Conservation (phyloP, 2,888 invertebrate species). For the Monopis laevigella region DNA sequence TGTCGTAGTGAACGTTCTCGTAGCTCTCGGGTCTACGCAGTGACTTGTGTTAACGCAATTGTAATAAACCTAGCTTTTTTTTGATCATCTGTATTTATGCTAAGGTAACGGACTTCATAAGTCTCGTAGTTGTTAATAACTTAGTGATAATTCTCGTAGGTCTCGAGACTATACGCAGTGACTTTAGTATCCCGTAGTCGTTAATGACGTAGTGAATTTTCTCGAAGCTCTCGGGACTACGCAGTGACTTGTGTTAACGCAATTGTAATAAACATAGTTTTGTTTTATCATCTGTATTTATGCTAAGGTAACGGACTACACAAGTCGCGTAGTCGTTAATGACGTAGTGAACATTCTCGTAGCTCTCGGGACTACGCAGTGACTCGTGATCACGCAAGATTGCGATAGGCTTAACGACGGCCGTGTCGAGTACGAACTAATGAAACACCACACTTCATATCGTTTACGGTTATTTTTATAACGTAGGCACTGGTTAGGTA, state of each 20-base stretch:
- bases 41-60: too few species aligned
- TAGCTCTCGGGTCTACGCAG: too few species aligned
- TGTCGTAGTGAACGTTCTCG: too few species aligned
- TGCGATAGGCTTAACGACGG: constrained; percentile 1
- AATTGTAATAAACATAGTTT: background rate
- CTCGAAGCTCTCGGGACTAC: background rate
- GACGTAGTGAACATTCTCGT: constrained; percentile 1
- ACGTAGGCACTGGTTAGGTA: background rate
- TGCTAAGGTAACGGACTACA: background rate
- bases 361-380: background rate
- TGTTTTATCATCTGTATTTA: background rate
- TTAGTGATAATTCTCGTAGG: too few species aligned
- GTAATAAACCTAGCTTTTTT: too few species aligned
- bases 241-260: background rate
- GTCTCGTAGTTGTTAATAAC: too few species aligned
- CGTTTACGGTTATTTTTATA: background rate
- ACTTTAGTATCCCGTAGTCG: too few species aligned
- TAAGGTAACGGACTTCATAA: too few species aligned
- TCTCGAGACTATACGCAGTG: too few species aligned
- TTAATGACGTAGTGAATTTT: too few species aligned
- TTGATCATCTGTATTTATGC: too few species aligned
- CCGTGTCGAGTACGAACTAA: constrained; percentile 1
- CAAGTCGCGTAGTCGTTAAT: background rate
- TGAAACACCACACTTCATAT: background rate
- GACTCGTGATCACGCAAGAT: background rate